These are phyloP conservation scores for Amphipyra berbera DNA, from an alignment of 2,888 invertebrate genomes.

Conservation along the genomic window DNA sequence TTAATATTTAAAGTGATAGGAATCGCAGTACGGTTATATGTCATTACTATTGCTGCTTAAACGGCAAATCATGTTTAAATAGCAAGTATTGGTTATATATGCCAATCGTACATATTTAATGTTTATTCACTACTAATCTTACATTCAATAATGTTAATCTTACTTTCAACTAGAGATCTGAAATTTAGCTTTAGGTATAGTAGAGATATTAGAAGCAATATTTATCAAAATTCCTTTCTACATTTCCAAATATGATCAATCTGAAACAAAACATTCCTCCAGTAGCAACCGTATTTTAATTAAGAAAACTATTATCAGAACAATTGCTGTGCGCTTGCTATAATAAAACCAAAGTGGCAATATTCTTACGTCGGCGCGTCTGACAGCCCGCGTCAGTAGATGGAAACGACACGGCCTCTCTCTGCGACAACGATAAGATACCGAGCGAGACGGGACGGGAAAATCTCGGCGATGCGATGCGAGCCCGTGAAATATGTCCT, in stretches of 20 bases:
- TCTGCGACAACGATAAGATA: conserved; percentile 53
- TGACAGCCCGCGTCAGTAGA: conserved; percentile 45
- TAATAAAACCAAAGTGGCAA: conserved; percentile 56
- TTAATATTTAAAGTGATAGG: conserved; percentile 1
- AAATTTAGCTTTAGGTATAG: not conserved
- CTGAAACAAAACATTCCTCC: not conserved
- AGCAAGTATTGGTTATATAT: not conserved
- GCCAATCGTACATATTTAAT: not conserved
- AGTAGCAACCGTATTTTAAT: conserved; percentile 33
- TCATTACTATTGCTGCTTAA: too few relatives aligned
- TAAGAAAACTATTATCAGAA: conserved; percentile 49
- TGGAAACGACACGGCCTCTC: conserved; percentile 47
- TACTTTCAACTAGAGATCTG: not conserved
- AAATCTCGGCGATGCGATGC: conserved; percentile 58
- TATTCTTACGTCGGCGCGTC: conserved; percentile 54
- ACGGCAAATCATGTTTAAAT: not conserved
- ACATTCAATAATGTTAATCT: not conserved
- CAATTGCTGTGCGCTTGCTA: conserved; percentile 35
- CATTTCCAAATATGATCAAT: conserved; percentile 6
- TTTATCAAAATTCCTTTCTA: not conserved
- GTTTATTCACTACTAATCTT: not conserved
- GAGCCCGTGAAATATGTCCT: conserved; percentile 63
- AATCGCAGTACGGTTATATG: not conserved
- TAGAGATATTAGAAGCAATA: not conserved
- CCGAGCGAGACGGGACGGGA: conserved; percentile 39